Base-by-base conservation (phyloP, 2,113 vertebrate genomes). In the Anolis carolinensis region DNA sequence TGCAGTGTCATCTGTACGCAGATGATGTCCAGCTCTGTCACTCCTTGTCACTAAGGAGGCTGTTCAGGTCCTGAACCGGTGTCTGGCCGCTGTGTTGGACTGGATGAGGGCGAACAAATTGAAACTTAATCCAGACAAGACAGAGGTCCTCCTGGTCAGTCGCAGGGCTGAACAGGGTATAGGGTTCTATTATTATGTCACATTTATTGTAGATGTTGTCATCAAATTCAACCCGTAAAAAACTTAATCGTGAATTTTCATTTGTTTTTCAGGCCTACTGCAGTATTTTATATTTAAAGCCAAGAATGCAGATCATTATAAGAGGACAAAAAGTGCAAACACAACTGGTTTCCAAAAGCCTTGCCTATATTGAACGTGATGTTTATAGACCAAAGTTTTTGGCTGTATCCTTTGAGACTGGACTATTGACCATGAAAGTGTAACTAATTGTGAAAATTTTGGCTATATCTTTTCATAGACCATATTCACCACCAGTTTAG, bases 281-380 rank as follows among this genome's bases (percentile, higher is more conserved):
- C 94, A 98, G 98, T 81, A 98, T 99, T 93, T 95, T 99, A n/a
- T 99, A 99, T 91, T 93, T 99, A 92, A 99, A 99, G 87, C 99
- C 98, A 91, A 97, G 96, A 86, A 99, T 99, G 98, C 98, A 99
- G 93, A 97, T 99, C 85, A 96, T 98, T 91, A 92, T 99, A 23
- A 95, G 97, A 67, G 98, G 98, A 82, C 96, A 97, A 87, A 99
- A 98, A 81, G 99, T 99, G 78, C 98, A 98, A 95, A 97, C 98
- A n/a, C 96, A 99, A 88, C 96, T 99, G 21, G 96, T 99, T 68
- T 97, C 97, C 4, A 99, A 99, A 94, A 99, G 97, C 85, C 96
- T 99, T 79, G 98, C 98, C n/a, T 94, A 87, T 76, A 95, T 96
- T 3, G 94, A 93, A 78, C 96, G 91, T 1, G 98, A 99, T 95